Percentiles rank a stretch among this genome's conserved stretches.
Evolutionary conservation across 1,140 invertebrate genomes (phyloP).

Genomic region (Cryptotermes secundus): DNA sequence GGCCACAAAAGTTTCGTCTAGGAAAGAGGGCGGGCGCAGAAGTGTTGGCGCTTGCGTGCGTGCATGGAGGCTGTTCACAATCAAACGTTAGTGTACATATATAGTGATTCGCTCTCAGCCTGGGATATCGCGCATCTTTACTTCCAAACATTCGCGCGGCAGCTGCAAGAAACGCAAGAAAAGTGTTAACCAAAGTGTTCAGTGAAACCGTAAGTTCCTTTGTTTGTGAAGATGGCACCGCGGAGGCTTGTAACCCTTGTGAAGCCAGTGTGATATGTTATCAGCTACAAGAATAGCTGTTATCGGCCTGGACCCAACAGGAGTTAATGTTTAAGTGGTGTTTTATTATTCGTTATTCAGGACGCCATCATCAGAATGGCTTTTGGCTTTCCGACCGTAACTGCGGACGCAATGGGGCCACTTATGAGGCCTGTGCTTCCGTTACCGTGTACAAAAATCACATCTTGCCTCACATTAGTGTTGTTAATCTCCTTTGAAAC

Average conservation of each 20-base stretch:
- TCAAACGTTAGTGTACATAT: not conserved
- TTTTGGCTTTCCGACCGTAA: not conserved
- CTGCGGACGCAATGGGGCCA: not conserved
- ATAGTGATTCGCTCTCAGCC: not conserved
- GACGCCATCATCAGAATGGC: not conserved
- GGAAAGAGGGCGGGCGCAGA: not conserved
- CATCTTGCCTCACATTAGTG: slow-evolving; percentile 66
- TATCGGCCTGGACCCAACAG: not conserved
- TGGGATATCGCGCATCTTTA: not conserved
- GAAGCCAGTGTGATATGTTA: not conserved
- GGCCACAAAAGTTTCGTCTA: not conserved
- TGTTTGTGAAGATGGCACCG: not conserved
- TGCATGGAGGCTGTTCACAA: not conserved
- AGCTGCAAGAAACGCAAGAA: no score
- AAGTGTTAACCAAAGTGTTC: not conserved
- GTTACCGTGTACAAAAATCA: slow-evolving; percentile 48
- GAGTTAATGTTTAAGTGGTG: not conserved
- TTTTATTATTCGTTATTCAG: not conserved
- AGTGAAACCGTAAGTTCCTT: not conserved
- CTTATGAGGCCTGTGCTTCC: not conserved
- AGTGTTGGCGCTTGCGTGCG: not conserved
- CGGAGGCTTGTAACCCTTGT: not conserved
- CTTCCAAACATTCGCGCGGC: not conserved
- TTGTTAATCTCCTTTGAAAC: slow-evolving; percentile 76
- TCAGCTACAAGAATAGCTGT: not conserved